Evolutionary conservation across 2,888 invertebrate species (phyloP).

Genomic region (Mylabris sibirica): DNA sequence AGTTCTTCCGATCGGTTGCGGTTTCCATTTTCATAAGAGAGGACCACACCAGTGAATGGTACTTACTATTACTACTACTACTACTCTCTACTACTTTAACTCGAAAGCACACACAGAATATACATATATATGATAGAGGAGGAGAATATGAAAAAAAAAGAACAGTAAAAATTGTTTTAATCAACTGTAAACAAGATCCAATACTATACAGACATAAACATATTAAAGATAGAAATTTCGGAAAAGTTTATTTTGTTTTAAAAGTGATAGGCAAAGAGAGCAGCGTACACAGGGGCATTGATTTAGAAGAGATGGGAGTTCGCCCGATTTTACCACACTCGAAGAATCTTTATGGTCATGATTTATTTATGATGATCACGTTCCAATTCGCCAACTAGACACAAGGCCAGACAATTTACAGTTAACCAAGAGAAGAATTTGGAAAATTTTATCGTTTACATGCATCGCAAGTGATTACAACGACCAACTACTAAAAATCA

Average conservation of each 20-base stretch:
- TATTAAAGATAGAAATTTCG: slow-evolving; percentile 4
- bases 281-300: background rate
- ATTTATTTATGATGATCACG: slow-evolving; percentile 51
- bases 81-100: background rate
- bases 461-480: slow-evolving; percentile 19
- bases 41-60: slow-evolving; percentile 28
- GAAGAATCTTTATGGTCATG: slow-evolving; percentile 39
- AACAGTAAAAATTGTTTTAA: slow-evolving; percentile 1
- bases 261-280: too few species aligned
- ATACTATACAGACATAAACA: slow-evolving; percentile 12
- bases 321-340: slow-evolving; percentile 18
- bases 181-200: slow-evolving; percentile 3
- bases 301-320: slow-evolving; percentile 7
- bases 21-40: slow-evolving; percentile 25
- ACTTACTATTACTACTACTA: too few species aligned
- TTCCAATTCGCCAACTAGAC: slow-evolving; percentile 49
- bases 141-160: background rate
- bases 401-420: slow-evolving; percentile 53
- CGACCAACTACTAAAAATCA: slow-evolving; percentile 21
- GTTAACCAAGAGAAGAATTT: slow-evolving; percentile 46
- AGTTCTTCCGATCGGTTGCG: slow-evolving; percentile 33
- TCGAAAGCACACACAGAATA: background rate
- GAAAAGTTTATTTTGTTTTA: slow-evolving; percentile 5
- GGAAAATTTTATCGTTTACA: slow-evolving; percentile 45
- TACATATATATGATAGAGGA: too few species aligned